Evolutionary conservation across 2,113 vertebrate species (phyloP), one percentile per base, ranked within the genome.

Genomic region (Gambusia affinis): DNA sequence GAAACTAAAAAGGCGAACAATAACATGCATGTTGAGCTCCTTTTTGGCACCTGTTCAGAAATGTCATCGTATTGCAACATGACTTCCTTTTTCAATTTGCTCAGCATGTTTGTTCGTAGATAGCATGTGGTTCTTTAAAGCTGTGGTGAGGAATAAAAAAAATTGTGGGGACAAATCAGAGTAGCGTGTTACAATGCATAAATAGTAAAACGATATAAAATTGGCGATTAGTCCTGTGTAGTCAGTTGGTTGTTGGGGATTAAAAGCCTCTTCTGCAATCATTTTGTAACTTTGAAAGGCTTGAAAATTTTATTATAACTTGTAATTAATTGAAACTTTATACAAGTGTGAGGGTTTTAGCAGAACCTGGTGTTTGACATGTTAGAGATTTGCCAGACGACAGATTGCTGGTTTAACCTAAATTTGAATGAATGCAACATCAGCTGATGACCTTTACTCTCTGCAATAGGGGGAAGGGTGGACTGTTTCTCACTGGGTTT

Each of bases 331-430:
- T 24, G 51, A 22, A 57, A 57, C 22, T 22, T 6, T 8, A 51
- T 51, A 22, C 47, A 51, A 54, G 7, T 54, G 7, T 54, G 17
- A 54, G 22, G 2, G 19, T 6, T 22, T 54, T 8, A 24, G 22
- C 22, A 57, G 51, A 57, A 22, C 51, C 24, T 57, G 7, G 51
- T 57, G 33, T 39, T 42, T 60, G 15, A 60, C n/a, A 60, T 39
- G 28, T 79, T 24, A 65, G 0, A 33, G 29, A 44, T 70, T 61
- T 73, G 28, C 19, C 75, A 83, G 76, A 87, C 79, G 79, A 31
- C 81, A 79, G 80, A 85, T 75, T 85, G 64, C 70, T 67, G 31
- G 35, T 64, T 86, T 73, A 79, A 66, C 77, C 73, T 83, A 83
- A 61, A 83, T 88, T 70, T 88, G 63, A 71, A 68, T 73, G 28